phyloP scores from a whole-genome alignment of 2,888 invertebrate species.

The Athalia cordata region DNA sequence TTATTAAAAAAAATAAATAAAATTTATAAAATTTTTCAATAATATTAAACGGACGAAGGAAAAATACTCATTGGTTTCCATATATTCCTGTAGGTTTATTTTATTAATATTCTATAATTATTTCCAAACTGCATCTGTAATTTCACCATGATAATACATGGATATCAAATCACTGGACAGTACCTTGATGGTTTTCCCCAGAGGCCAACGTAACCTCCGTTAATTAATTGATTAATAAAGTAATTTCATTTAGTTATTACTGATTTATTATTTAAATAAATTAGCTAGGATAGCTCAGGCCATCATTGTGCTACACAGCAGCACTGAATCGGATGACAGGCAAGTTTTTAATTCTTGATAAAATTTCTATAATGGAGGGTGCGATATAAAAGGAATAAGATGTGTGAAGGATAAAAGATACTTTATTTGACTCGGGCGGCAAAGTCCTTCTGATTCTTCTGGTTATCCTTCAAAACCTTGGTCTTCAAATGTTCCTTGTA shows the following conservation, averaged over 20 bases:
- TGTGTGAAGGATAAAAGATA: slow-evolving; percentile 42
- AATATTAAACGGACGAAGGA: slow-evolving; percentile 24
- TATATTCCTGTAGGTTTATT: slow-evolving; percentile 37
- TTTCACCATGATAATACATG: slow-evolving; percentile 31
- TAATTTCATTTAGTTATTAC: slow-evolving; percentile 43
- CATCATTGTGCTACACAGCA: slow-evolving; percentile 67
- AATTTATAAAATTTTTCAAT: slow-evolving; percentile 34
- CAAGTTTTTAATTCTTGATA: slow-evolving; percentile 48
- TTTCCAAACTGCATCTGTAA: slow-evolving; percentile 44
- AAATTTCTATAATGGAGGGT: slow-evolving; percentile 56
- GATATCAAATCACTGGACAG: slow-evolving; percentile 7
- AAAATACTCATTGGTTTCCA: neutral
- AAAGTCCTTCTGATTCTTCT: slow-evolving; percentile 68
- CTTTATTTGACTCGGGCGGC: slow-evolving; percentile 64
- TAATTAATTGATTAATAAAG: slow-evolving; percentile 34
- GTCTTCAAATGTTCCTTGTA: slow-evolving; percentile 97
- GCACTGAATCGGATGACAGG: slow-evolving; percentile 55
- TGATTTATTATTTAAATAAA: slow-evolving; percentile 66
- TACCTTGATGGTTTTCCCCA: neutral
- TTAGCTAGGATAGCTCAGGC: slow-evolving; percentile 66
- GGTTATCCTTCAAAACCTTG: slow-evolving; percentile 86
- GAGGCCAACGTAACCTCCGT: slow-evolving; percentile 32
- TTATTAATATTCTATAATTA: slow-evolving; percentile 46
- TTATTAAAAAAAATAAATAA: neutral
- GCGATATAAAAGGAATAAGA: slow-evolving; percentile 42